These are phyloP conservation scores for Sigmodon hispidus DNA, from an alignment of 2,113 vertebrate species.

Conservation along the genomic window DNA sequence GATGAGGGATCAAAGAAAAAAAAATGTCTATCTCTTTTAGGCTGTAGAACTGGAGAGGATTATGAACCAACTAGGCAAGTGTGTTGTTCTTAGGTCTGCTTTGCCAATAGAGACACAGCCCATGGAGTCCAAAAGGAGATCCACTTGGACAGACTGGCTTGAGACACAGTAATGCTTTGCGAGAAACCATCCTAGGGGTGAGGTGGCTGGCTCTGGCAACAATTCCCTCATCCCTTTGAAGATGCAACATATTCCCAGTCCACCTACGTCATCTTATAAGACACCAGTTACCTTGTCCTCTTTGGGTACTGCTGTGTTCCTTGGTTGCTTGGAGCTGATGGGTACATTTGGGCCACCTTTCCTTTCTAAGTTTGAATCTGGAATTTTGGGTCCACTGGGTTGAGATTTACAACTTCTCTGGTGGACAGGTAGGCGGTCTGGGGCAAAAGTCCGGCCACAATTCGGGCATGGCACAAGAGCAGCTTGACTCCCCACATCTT, in stretches of 20 bases:
- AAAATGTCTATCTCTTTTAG: background rate
- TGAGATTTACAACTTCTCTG: slow-evolving; percentile 75
- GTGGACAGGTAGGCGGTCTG: slow-evolving; percentile 64
- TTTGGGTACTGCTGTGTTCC: background rate
- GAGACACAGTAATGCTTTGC: background rate
- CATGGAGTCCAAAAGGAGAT: background rate
- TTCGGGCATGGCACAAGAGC: slow-evolving; percentile 68
- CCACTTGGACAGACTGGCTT: background rate
- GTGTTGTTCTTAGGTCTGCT: slow-evolving; percentile 11
- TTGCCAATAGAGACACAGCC: background rate
- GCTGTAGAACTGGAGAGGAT: background rate
- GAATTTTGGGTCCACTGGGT: background rate
- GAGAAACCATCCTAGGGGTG: background rate
- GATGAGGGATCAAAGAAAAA: background rate
- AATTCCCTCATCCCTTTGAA: background rate
- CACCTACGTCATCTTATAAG: background rate
- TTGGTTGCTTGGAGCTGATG: slow-evolving; percentile 1
- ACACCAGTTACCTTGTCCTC: slow-evolving; percentile 80
- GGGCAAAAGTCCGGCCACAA: slow-evolving; percentile 69
- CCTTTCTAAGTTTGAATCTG: slow-evolving; percentile 35
- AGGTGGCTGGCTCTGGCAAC: background rate
- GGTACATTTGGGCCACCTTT: background rate
- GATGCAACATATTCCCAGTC: background rate
- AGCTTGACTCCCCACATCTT: background rate
- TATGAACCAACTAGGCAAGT: background rate